Percentiles rank a stretch among this genome's conserved stretches.
Evolutionary conservation across 1,140 invertebrate species (phyloP).

Genomic region (Anastrepha ludens): DNA sequence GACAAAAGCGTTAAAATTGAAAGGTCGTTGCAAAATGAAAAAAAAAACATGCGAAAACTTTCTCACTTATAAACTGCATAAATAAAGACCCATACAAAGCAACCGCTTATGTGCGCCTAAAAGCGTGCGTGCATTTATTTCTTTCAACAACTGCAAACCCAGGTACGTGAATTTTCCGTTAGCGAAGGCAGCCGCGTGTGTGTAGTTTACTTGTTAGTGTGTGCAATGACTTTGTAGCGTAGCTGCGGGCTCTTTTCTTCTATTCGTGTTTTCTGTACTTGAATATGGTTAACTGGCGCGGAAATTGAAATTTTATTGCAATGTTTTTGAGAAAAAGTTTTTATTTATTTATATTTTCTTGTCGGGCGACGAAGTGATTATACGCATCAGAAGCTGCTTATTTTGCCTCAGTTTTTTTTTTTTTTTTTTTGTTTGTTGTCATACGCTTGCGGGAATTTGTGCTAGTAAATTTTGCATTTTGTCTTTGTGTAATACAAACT

Average conservation of each 20-base stretch:
- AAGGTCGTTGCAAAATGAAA: neutral
- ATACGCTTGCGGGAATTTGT: neutral
- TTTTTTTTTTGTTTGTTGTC: neutral
- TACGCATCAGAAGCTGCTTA: conserved; percentile 2
- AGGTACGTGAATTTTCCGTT: neutral
- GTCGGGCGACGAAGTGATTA: neutral
- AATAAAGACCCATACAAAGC: neutral
- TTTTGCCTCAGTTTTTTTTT: neutral
- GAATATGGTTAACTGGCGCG: neutral
- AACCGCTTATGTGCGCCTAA: neutral
- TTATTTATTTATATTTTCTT: conserved; percentile 8
- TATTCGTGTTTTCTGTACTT: neutral
- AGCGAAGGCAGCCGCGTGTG: neutral
- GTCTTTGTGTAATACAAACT: no score
- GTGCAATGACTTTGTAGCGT: neutral
- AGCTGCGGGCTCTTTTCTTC: neutral
- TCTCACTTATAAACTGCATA: neutral
- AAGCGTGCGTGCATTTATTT: neutral
- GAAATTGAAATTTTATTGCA: conserved; percentile 18
- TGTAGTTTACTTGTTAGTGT: neutral
- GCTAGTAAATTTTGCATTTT: neutral
- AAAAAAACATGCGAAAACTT: neutral
- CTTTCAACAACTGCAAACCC: neutral
- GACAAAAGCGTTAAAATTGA: neutral
- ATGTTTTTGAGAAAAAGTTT: conserved; percentile 11